phyloP scores from a whole-genome alignment of 2,113 vertebrate species.

The Ageneiosus marmoratus region DNA sequence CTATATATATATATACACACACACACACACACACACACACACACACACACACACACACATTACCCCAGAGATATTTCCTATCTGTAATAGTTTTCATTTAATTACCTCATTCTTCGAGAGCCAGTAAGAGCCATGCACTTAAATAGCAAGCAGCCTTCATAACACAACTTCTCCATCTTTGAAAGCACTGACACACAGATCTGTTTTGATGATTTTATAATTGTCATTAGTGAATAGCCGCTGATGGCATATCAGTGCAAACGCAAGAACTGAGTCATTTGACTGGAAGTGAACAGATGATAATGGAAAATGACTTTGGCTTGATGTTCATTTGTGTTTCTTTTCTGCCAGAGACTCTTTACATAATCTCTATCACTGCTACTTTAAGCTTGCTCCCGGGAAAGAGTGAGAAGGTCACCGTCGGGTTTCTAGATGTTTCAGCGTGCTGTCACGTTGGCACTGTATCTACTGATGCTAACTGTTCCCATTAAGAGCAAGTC shows the following conservation, averaged over 20 bases:
- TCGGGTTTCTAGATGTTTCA: constrained; percentile 48
- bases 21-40: too few relatives aligned
- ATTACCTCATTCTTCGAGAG: constrained; percentile 51
- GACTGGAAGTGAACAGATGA: constrained; percentile 65
- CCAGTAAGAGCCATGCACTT: constrained; percentile 43
- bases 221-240: constrained; percentile 33
- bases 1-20: too few relatives aligned
- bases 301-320: constrained; percentile 53
- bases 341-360: constrained; percentile 51
- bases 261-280: constrained; percentile 42
- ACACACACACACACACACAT: too few relatives aligned
- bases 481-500: constrained; percentile 66
- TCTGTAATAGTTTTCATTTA: constrained; percentile 62
- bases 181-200: constrained; percentile 46
- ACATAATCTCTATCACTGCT: constrained; percentile 56
- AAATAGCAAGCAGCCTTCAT: constrained; percentile 45
- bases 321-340: constrained; percentile 58
- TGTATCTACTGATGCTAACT: constrained; percentile 61
- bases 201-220: constrained; percentile 52
- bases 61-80: constrained; percentile 64
- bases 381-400: constrained; percentile 57
- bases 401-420: constrained; percentile 32
- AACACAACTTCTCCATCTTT: constrained; percentile 54
- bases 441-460: constrained; percentile 65
- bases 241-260: constrained; percentile 56